These are phyloP conservation scores for Aix galericulata DNA, from an alignment of 2,113 vertebrate species.

Conservation along the genomic window DNA sequence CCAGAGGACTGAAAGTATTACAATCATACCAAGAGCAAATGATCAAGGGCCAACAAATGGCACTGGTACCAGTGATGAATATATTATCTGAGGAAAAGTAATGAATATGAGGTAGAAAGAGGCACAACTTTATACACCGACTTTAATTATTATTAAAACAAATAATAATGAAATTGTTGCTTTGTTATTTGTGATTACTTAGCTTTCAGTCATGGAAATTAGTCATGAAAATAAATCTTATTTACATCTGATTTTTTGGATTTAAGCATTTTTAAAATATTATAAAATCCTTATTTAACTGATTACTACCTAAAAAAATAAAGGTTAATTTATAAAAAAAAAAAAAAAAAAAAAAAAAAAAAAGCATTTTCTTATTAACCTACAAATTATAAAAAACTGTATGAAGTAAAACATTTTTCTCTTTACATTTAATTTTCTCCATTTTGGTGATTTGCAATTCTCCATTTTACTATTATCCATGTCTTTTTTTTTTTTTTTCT, in stretches of 20 bases:
- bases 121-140: neutral
- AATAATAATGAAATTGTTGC: neutral
- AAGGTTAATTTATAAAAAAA: neutral
- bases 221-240: neutral
- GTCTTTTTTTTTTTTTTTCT: neutral
- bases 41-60: neutral
- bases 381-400: neutral
- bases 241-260: neutral
- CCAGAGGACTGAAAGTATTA: neutral
- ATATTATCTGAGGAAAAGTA: neutral
- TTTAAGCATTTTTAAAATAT: neutral
- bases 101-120: neutral
- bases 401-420: neutral
- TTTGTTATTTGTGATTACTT: neutral
- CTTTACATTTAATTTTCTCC: neutral
- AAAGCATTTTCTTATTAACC: neutral
- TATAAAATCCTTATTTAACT: neutral
- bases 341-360: conserved; percentile 2
- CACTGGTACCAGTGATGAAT: neutral
- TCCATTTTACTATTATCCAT: neutral
- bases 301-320: neutral
- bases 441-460: neutral
- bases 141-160: neutral
- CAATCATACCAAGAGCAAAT: neutral
- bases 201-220: neutral